Conservation (phyloP, 1,140 invertebrate species). For the Brachionus angularis region DNA sequence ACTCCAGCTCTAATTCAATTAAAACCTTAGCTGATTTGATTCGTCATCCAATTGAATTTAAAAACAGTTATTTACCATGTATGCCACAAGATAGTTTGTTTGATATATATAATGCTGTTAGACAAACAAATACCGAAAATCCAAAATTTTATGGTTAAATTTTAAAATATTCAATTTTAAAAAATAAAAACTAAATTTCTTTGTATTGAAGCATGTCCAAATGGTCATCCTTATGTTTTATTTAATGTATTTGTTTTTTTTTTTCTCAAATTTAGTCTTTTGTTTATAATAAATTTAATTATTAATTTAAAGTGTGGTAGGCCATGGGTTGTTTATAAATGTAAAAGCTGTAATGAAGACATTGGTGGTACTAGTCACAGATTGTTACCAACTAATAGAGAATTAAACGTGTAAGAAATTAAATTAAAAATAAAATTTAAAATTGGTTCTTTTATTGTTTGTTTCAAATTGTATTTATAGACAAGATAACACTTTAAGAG, state of each 20-base stretch:
- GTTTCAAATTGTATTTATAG: too few relatives aligned
- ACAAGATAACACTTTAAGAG: slow-evolving; percentile 46
- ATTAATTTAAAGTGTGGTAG: slow-evolving; percentile 51
- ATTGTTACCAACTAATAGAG: slow-evolving; percentile 44
- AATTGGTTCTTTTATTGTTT: too few relatives aligned
- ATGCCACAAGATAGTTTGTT: slow-evolving; percentile 46
- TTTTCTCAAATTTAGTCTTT: neutral
- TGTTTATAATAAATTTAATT: neutral
- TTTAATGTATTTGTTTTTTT: slow-evolving; percentile 15
- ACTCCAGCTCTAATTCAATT: neutral
- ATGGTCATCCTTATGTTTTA: slow-evolving; percentile 48
- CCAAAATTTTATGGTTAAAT: slow-evolving; percentile 45
- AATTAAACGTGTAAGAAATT: slow-evolving; percentile 21
- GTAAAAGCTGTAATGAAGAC: slow-evolving; percentile 48
- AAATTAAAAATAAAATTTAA: too few relatives aligned
- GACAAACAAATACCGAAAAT: slow-evolving; percentile 44
- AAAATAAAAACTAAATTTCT: neutral
- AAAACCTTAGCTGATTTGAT: slow-evolving; percentile 16
- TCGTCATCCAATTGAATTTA: neutral
- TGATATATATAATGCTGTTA: slow-evolving; percentile 46
- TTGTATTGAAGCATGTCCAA: slow-evolving; percentile 47
- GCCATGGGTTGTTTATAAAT: slow-evolving; percentile 46
- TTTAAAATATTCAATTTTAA: neutral
- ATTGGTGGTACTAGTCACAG: slow-evolving; percentile 49
- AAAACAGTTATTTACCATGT: slow-evolving; percentile 43